Conservation (phyloP, 1,140 invertebrate genomes). For the Calliopsis andreniformis region DNA sequence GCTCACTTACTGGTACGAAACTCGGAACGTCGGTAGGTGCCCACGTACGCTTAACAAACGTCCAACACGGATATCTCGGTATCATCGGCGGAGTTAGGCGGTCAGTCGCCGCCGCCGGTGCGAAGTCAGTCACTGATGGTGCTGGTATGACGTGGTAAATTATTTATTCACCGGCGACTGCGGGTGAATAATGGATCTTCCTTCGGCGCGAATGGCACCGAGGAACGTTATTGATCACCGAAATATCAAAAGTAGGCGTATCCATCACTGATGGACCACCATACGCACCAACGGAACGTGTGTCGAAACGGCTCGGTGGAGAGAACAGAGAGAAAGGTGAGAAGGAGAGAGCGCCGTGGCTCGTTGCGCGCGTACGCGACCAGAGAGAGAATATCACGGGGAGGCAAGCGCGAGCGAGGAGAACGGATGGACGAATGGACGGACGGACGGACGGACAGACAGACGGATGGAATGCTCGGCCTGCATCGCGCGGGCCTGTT, state of each 20-base stretch:
- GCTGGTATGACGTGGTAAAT: constrained; percentile 72
- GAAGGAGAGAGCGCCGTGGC: too few relatives aligned
- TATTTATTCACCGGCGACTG: constrained; percentile 75
- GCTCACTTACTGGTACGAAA: too few relatives aligned
- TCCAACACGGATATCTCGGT: constrained; percentile 50
- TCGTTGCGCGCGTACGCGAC: constrained; percentile 39
- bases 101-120: constrained; percentile 42
- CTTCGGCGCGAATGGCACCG: constrained; percentile 69
- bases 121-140: constrained; percentile 64
- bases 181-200: constrained; percentile 71
- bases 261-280: constrained; percentile 70
- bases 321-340: too few relatives aligned
- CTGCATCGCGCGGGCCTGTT: constrained; percentile 27
- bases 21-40: background rate
- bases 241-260: constrained; percentile 76
- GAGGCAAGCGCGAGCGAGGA: constrained; percentile 3
- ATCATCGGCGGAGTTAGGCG: constrained; percentile 52
- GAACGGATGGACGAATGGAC: constrained; percentile 14
- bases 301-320: constrained; percentile 56
- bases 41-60: constrained; percentile 14
- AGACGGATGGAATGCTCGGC: constrained; percentile 52
- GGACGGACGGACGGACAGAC: constrained; percentile 24
- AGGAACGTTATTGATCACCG: constrained; percentile 74
- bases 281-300: constrained; percentile 37
- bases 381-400: too few relatives aligned